A percentile compares a stretch with the other conserved stretches of the same genome.
phyloP scores from a whole-genome alignment of 2,888 invertebrate species.

The Hipparchia sbordonii region DNA sequence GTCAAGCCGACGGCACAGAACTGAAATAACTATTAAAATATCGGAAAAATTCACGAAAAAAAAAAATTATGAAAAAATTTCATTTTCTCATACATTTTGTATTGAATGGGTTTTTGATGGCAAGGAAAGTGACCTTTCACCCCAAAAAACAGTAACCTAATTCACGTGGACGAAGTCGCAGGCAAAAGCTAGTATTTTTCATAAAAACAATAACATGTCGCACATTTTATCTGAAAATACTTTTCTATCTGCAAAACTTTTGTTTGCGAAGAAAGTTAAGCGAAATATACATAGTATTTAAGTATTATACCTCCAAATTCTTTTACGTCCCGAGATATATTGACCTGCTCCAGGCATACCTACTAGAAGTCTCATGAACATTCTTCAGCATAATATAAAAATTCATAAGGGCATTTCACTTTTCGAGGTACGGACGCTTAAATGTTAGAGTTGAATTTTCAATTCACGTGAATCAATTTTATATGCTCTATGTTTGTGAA shows the following conservation, averaged over 20 bases:
- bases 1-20: no score
- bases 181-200: no score
- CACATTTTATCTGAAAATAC: slow-evolving; percentile 4
- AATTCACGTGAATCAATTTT: slow-evolving; percentile 24
- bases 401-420: slow-evolving; percentile 42
- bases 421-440: slow-evolving; percentile 34
- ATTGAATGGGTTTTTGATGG: no score
- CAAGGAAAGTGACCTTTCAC: no score
- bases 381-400: slow-evolving; percentile 41
- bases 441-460: slow-evolving; percentile 30
- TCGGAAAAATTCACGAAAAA: no score
- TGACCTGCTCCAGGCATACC: slow-evolving; percentile 37
- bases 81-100: no score
- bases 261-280: neutral
- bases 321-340: slow-evolving; percentile 39
- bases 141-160: no score
- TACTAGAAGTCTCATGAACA: slow-evolving; percentile 40
- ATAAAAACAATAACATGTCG: neutral
- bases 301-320: slow-evolving; percentile 32
- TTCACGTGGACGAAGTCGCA: no score
- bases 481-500: neutral
- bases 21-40: no score
- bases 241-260: neutral
- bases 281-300: no score
- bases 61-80: no score